Evolutionary conservation across 2,888 invertebrate genomes (phyloP).

Genomic region (Dichetophora obliterata): DNA sequence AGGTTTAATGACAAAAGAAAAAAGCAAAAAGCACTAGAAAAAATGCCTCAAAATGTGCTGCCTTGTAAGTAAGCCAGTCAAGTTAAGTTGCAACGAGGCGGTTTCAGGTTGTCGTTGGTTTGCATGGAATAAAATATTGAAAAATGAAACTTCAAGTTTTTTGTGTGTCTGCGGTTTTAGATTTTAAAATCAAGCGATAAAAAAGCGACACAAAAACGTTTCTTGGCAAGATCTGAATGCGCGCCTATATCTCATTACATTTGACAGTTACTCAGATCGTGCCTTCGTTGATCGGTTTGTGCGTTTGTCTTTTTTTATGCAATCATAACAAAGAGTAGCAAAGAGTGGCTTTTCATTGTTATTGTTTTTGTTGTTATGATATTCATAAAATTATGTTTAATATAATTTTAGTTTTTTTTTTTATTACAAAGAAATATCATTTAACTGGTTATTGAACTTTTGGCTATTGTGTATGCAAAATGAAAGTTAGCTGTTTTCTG

Average conservation of each 20-base stretch:
- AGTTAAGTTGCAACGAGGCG: background rate
- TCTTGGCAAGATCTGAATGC: background rate
- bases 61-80: background rate
- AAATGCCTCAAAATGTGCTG: background rate
- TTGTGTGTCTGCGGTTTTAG: background rate
- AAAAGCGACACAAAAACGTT: background rate
- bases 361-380: background rate
- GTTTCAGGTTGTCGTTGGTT: background rate
- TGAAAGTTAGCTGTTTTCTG: constrained; percentile 5
- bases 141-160: constrained; percentile 6
- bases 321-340: background rate
- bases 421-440: background rate
- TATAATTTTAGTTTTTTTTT: too few species aligned
- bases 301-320: constrained; percentile 2
- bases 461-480: background rate
- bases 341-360: background rate
- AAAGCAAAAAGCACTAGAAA: too few species aligned
- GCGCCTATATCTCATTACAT: constrained; percentile 1
- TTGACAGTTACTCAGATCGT: background rate
- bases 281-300: background rate
- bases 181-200: background rate
- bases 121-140: background rate
- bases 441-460: constrained; percentile 20
- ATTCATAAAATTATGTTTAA: background rate
- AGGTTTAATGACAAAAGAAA: background rate